These are phyloP conservation scores for Protodeltote pygarga DNA, from an alignment of 2,888 invertebrate genomes.

Conservation along the genomic window DNA sequence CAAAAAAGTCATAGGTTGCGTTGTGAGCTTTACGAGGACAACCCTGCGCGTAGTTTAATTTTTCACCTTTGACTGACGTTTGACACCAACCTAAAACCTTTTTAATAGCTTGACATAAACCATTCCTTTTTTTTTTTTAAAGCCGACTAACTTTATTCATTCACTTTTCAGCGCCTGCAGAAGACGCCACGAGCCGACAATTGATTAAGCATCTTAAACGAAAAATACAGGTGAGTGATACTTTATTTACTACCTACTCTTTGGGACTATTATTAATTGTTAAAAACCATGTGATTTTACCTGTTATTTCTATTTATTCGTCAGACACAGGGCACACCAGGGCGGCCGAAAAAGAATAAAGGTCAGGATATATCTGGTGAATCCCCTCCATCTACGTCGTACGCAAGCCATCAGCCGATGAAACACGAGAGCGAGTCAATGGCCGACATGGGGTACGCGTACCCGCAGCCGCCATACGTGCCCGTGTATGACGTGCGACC, in stretches of 20 bases:
- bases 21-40: too few relatives aligned
- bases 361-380: constrained; percentile 66
- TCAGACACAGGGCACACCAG: constrained; percentile 77
- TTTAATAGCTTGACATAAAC: too few relatives aligned
- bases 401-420: constrained; percentile 59
- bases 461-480: constrained; percentile 66
- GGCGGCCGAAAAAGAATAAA: constrained; percentile 81
- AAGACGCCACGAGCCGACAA: constrained; percentile 74
- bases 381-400: constrained; percentile 77
- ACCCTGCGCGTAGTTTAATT: too few relatives aligned
- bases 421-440: constrained; percentile 72
- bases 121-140: not conserved
- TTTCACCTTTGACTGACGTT: too few relatives aligned
- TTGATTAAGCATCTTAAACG: constrained; percentile 80
- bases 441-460: constrained; percentile 61
- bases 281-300: not conserved
- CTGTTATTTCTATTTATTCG: constrained; percentile 5
- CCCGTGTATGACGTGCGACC: constrained; percentile 59
- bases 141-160: constrained; percentile 2
- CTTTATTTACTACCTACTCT: constrained; percentile 1
- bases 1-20: too few relatives aligned
- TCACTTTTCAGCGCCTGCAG: constrained; percentile 61
- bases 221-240: constrained; percentile 76
- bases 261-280: not conserved
- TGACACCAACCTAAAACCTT: not conserved